Percentiles rank a stretch among this genome's conserved stretches.
Evolutionary conservation across 1,140 invertebrate genomes (phyloP).

Genomic region (Zophobas atratus): DNA sequence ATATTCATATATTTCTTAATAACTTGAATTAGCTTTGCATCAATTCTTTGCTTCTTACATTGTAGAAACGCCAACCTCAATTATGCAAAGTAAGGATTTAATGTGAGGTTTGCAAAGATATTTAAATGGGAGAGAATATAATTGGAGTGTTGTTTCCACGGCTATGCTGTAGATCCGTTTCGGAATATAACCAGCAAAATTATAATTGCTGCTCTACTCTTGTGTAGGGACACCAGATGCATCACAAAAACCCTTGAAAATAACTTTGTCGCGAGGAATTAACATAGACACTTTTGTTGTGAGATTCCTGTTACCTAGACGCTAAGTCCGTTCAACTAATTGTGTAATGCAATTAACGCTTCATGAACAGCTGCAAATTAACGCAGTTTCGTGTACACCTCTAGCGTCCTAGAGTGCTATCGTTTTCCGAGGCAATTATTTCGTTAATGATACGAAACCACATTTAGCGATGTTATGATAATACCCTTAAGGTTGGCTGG

Average conservation of each 20-base stretch:
- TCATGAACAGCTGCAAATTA: neutral
- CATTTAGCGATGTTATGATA: slow-evolving; percentile 35
- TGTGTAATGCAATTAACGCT: slow-evolving; percentile 10
- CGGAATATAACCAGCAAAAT: slow-evolving; percentile 28
- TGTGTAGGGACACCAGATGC: slow-evolving; percentile 4
- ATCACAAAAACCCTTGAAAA: slow-evolving; percentile 20
- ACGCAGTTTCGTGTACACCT: neutral
- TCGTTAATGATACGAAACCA: slow-evolving; percentile 43
- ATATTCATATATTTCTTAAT: slow-evolving; percentile 15
- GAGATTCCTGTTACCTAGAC: neutral
- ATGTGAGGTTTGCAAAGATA: slow-evolving; percentile 42
- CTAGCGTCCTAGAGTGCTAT: neutral
- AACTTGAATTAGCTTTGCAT: slow-evolving; percentile 22
- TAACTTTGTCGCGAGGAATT: slow-evolving; percentile 10
- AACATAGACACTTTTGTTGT: slow-evolving; percentile 31
- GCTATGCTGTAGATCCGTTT: slow-evolving; percentile 37
- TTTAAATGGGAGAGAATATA: slow-evolving; percentile 41
- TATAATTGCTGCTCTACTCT: slow-evolving; percentile 37
- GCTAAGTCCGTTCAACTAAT: slow-evolving; percentile 10
- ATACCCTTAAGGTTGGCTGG: slow-evolving; percentile 37
- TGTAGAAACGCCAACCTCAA: slow-evolving; percentile 30
- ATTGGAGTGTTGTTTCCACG: slow-evolving; percentile 40
- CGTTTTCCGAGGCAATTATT: slow-evolving; percentile 44
- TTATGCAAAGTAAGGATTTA: slow-evolving; percentile 41
- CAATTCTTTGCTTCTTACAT: neutral